phyloP scores from a whole-genome alignment of 2,113 vertebrate genomes.

The Hippocampus comes region DNA sequence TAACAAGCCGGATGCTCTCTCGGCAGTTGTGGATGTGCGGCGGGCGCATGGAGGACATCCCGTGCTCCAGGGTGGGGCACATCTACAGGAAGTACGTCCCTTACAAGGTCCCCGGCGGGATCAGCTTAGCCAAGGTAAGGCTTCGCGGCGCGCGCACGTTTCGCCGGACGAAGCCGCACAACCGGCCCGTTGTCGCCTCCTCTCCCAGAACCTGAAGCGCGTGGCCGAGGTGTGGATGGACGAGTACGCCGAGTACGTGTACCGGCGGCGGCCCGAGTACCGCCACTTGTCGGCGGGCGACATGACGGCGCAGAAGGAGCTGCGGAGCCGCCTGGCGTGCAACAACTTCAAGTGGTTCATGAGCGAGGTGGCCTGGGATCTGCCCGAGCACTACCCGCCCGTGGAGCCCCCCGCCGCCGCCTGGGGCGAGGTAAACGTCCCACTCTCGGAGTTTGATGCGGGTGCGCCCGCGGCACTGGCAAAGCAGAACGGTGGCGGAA shows the following conservation, averaged over 20 bases:
- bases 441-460: no score
- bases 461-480: neutral
- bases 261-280: conserved; percentile 93
- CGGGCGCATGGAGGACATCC: conserved; percentile 77
- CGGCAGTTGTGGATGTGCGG: conserved; percentile 77
- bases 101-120: conserved; percentile 92
- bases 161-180: neutral
- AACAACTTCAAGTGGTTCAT: conserved; percentile 96
- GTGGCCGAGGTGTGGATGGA: conserved; percentile 99
- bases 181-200: neutral
- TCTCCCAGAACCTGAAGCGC: conserved; percentile 87
- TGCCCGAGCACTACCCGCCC: conserved; percentile 90
- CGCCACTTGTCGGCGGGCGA: conserved; percentile 92
- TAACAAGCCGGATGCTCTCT: neutral
- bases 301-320: conserved; percentile 83
- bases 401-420: conserved; percentile 93
- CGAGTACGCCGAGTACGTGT: conserved; percentile 89
- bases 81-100: conserved; percentile 98
- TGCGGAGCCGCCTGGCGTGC: conserved; percentile 83
- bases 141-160: neutral
- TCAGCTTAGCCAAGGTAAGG: conserved; percentile 89
- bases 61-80: conserved; percentile 94
- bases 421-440: conserved; percentile 85
- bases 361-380: conserved; percentile 92
- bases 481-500: neutral